phyloP scores from a whole-genome alignment of 2,113 vertebrate species.

The Xiphophorus couchianus region DNA sequence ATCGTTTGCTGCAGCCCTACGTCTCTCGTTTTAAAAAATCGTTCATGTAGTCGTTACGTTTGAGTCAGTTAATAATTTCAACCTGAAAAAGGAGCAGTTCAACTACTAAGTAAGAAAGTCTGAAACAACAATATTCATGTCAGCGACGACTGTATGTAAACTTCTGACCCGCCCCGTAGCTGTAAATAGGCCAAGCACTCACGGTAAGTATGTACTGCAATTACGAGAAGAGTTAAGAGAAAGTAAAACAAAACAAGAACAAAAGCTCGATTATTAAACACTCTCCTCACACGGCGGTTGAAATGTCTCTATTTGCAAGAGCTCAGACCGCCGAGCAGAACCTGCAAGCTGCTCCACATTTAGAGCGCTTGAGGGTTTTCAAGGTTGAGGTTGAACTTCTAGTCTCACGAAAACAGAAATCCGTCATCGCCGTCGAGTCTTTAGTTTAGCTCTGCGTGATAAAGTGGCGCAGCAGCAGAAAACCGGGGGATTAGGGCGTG shows the following conservation, averaged over 20 bases:
- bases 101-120: too few relatives aligned
- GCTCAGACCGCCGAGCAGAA: slow-evolving; percentile 33
- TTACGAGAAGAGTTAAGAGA: slow-evolving; percentile 13
- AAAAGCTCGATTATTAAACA: slow-evolving; percentile 21
- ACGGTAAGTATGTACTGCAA: slow-evolving; percentile 47
- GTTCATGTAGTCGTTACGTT: too few relatives aligned
- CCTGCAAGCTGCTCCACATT: slow-evolving; percentile 27
- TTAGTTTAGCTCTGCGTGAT: slow-evolving; percentile 24
- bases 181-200: slow-evolving; percentile 49
- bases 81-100: not conserved
- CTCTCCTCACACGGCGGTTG: slow-evolving; percentile 47
- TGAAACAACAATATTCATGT: too few relatives aligned
- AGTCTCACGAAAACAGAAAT: slow-evolving; percentile 14
- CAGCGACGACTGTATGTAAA: not conserved
- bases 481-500: slow-evolving; percentile 24
- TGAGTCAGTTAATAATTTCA: not conserved
- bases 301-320: slow-evolving; percentile 49
- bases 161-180: not conserved
- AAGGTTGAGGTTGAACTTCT: not conserved
- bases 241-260: slow-evolving; percentile 7
- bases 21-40: too few relatives aligned
- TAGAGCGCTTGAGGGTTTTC: not conserved
- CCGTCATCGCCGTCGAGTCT: not conserved
- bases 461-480: slow-evolving; percentile 33
- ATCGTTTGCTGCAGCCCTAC: too few relatives aligned